These are phyloP conservation scores for Macrosteles quadrilineatus DNA, from an alignment of 1,140 invertebrate genomes.

Conservation along the genomic window DNA sequence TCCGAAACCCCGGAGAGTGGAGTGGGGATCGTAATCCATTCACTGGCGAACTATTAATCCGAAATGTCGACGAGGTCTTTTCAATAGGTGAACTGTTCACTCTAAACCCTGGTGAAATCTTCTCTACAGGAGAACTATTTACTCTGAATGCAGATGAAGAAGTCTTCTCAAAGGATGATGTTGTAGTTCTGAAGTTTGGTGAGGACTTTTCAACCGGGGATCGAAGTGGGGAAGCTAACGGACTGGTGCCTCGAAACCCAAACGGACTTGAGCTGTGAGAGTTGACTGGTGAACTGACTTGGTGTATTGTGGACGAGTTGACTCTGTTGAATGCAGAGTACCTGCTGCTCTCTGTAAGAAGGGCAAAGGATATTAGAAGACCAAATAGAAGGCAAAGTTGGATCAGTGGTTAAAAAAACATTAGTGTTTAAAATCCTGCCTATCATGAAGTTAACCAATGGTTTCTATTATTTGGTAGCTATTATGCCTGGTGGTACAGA, in stretches of 20 bases:
- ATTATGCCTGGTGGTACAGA: no score
- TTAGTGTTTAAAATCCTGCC: no score
- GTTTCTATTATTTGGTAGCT: no score
- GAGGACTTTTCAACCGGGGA: not conserved
- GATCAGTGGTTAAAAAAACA: not conserved
- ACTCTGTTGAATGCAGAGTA: conserved; percentile 35
- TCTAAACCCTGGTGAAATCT: not conserved
- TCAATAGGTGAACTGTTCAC: conserved; percentile 6
- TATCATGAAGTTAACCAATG: no score
- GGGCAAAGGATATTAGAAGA: not conserved
- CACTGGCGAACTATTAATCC: conserved; percentile 21
- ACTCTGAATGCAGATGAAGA: conserved; percentile 5
- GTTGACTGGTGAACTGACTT: conserved; percentile 35
- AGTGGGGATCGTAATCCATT: conserved; percentile 23
- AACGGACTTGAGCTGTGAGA: conserved; percentile 39
- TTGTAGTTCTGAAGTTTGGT: not conserved
- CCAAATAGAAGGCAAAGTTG: not conserved
- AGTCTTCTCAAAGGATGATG: not conserved
- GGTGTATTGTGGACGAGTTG: conserved; percentile 32
- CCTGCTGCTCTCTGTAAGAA: not conserved
- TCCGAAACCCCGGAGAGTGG: conserved; percentile 34
- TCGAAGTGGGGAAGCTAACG: conserved; percentile 22
- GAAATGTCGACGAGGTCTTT: conserved; percentile 19
- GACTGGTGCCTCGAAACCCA: conserved; percentile 8
- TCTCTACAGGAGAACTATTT: conserved; percentile 7